Conservation (phyloP, 2,113 vertebrate genomes). For the Hippocampus zosterae region DNA sequence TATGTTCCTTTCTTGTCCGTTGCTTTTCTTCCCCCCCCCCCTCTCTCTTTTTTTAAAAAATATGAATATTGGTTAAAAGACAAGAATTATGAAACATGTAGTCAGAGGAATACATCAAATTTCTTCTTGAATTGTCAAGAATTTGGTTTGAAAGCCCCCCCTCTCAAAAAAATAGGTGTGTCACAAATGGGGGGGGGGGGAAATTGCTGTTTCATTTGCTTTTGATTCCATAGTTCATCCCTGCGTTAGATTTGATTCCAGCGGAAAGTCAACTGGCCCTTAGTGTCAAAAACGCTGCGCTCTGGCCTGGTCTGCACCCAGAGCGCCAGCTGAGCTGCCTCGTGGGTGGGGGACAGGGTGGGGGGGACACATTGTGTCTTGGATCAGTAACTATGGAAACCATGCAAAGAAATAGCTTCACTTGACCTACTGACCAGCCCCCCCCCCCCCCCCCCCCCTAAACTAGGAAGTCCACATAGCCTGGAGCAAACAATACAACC, state of each 20-base stretch:
- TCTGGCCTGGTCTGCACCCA: conserved; percentile 3
- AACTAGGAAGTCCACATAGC: conserved; percentile 17
- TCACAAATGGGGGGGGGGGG: too few species aligned
- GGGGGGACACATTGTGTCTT: conserved; percentile 52
- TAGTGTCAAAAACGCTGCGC: neutral
- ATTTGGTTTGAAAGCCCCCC: too few species aligned
- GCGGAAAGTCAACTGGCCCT: conserved; percentile 7
- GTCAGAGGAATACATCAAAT: too few species aligned
- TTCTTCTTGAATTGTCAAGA: too few species aligned
- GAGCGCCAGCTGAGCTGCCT: conserved; percentile 11
- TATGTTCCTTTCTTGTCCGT: conserved; percentile 63
- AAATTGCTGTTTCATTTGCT: neutral
- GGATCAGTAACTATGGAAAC: conserved; percentile 50
- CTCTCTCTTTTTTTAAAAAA: neutral
- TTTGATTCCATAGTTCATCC: neutral
- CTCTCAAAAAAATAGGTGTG: too few species aligned
- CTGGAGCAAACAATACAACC: conserved; percentile 9
- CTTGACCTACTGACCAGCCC: conserved; percentile 39
- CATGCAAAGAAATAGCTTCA: conserved; percentile 48
- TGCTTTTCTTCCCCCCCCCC: conserved; percentile 2
- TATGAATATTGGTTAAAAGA: too few species aligned
- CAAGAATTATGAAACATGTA: too few species aligned
- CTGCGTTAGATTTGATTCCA: too few species aligned
- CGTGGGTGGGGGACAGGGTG: conserved; percentile 29
- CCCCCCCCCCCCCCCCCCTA: conserved; percentile 1